A percentile compares a stretch with the other conserved stretches of the same genome.
Evolutionary conservation across 2,888 invertebrate genomes (phyloP).

Genomic region (Noctuana brunneofusca): DNA sequence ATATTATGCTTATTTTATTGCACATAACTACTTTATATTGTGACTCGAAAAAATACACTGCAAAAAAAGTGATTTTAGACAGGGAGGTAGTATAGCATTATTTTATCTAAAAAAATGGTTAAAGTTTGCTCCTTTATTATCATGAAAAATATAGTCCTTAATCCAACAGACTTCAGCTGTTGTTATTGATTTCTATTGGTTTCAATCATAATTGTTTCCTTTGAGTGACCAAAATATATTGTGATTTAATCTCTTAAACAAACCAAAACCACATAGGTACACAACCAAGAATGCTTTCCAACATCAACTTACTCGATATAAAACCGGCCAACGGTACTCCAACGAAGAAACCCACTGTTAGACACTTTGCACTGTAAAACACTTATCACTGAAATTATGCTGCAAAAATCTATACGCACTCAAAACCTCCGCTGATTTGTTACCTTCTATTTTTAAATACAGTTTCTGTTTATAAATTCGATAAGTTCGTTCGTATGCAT

Average conservation of each 20-base stretch:
- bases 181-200: neutral
- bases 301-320: constrained; percentile 66
- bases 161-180: neutral
- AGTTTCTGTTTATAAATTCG: constrained; percentile 56
- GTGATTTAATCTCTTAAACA: neutral
- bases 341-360: constrained; percentile 47
- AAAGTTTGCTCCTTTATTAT: no score
- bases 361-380: constrained; percentile 44
- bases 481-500: constrained; percentile 63
- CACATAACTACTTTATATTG: neutral
- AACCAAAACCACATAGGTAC: constrained; percentile 43
- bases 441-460: constrained; percentile 45
- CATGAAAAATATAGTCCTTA: neutral
- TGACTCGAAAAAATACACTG: neutral
- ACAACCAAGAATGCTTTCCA: constrained; percentile 48
- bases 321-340: constrained; percentile 70
- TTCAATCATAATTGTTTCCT: neutral
- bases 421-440: constrained; percentile 45
- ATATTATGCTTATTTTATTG: no score
- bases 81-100: no score
- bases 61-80: no score
- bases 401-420: constrained; percentile 47
- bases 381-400: constrained; percentile 38
- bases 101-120: no score
- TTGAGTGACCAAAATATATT: neutral